Percentiles rank a stretch among this genome's conserved stretches.
phyloP scores from a whole-genome alignment of 2,888 invertebrate genomes.

The Oscheius sp. region DNA sequence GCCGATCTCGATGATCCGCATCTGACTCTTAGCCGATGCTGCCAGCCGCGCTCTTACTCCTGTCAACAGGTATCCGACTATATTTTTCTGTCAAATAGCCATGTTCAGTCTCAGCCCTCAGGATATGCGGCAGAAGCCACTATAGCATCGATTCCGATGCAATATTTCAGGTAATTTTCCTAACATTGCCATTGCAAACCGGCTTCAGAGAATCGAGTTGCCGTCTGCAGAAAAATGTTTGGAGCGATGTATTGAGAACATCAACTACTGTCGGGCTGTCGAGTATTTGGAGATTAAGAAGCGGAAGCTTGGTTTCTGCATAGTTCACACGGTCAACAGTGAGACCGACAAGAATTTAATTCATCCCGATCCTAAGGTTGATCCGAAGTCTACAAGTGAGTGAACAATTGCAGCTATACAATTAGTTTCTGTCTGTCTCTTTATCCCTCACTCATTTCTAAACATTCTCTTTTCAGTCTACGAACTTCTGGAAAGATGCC shows the following conservation, averaged over 20 bases:
- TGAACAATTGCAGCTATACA: too few species aligned
- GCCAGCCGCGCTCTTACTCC: constrained; percentile 15
- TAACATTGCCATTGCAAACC: not conserved
- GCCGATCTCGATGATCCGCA: constrained; percentile 28
- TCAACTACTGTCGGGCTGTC: constrained; percentile 57
- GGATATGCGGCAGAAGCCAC: constrained; percentile 29
- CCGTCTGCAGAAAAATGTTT: constrained; percentile 56
- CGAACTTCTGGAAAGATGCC: constrained; percentile 52
- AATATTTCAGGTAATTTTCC: constrained; percentile 34
- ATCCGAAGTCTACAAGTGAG: constrained; percentile 42
- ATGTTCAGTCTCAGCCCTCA: constrained; percentile 11
- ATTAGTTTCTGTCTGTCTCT: too few species aligned
- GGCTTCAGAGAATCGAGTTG: constrained; percentile 50
- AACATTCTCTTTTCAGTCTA: constrained; percentile 29
- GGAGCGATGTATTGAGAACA: constrained; percentile 61
- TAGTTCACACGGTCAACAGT: constrained; percentile 43
- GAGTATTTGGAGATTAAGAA: constrained; percentile 49
- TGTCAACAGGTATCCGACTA: constrained; percentile 9
- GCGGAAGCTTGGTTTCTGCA: constrained; percentile 48
- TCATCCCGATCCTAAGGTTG: constrained; percentile 53
- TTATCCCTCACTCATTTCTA: too few species aligned
- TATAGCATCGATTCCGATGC: constrained; percentile 37
- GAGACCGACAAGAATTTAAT: constrained; percentile 38
- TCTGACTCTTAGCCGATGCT: constrained; percentile 18
- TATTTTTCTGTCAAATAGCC: not conserved